Evolutionary conservation across 2,888 invertebrate genomes (phyloP).

Genomic region (Spodoptera littoralis): DNA sequence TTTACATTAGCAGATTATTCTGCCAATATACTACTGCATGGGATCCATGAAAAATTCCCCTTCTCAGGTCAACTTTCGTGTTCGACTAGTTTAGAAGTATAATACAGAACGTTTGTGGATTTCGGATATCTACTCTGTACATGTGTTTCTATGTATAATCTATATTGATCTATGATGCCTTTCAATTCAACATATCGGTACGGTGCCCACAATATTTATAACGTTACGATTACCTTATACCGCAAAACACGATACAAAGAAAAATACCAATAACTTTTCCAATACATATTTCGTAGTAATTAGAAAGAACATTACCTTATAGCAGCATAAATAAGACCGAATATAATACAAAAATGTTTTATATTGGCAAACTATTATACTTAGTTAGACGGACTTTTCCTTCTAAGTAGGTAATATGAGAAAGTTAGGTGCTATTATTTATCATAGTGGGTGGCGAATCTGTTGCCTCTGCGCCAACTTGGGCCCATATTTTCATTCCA

Average conservation of each 20-base stretch:
- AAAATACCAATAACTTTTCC: too few species aligned
- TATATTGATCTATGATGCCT: too few species aligned
- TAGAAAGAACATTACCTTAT: too few species aligned
- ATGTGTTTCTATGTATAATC: too few species aligned
- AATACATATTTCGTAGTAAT: too few species aligned
- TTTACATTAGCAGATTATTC: conserved; percentile 49
- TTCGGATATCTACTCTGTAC: too few species aligned
- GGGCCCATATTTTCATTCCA: conserved; percentile 61
- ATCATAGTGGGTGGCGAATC: conserved; percentile 62
- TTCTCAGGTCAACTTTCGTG: conserved; percentile 6
- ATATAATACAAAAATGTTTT: conserved; percentile 38
- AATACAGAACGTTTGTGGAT: neutral
- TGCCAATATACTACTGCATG: conserved; percentile 32
- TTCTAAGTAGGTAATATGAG: conserved; percentile 51
- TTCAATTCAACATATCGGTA: too few species aligned
- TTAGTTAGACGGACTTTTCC: conserved; percentile 41
- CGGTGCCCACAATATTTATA: too few species aligned
- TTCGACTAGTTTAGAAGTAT: conserved; percentile 31
- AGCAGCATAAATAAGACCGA: conserved; percentile 30
- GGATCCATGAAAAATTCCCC: conserved; percentile 13
- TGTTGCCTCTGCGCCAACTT: conserved; percentile 61
- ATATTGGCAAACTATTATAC: conserved; percentile 50
- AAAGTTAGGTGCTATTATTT: conserved; percentile 58
- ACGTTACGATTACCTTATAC: too few species aligned
- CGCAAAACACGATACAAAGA: too few species aligned